Percentiles rank a stretch among this genome's conserved stretches.
These are phyloP conservation scores for Anas capensis DNA, from an alignment of 2,797 vertebrate genomes.

Conservation along the genomic window DNA sequence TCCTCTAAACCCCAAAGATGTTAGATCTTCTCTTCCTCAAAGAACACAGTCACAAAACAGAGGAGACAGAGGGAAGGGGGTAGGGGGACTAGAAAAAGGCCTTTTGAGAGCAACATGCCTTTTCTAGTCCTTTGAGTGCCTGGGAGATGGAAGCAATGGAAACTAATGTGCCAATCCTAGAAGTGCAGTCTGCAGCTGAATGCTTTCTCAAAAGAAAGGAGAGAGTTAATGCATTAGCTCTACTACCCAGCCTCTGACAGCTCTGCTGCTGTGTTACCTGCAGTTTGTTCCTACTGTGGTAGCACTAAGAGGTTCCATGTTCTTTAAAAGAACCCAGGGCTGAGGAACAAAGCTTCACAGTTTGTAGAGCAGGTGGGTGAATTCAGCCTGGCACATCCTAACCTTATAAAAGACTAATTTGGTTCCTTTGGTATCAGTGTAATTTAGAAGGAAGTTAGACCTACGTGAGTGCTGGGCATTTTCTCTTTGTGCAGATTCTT, in stretches of 20 bases:
- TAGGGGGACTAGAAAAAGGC: neutral
- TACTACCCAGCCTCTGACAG: neutral
- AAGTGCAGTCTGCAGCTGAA: neutral
- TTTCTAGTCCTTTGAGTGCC: neutral
- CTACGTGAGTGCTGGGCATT: accelerated
- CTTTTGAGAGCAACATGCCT: neutral
- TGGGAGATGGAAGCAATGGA: neutral
- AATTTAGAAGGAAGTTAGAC: neutral
- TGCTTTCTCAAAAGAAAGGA: neutral
- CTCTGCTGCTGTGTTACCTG: neutral
- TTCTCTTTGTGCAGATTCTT: neutral
- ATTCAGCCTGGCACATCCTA: neutral
- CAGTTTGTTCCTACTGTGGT: neutral
- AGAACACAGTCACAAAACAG: neutral
- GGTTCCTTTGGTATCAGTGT: neutral
- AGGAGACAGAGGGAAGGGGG: neutral
- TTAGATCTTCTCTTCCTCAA: conserved; percentile 35
- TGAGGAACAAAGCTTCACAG: neutral
- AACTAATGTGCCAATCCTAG: neutral
- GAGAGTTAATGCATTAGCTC: neutral
- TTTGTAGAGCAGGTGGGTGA: neutral
- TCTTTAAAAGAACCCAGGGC: accelerated
- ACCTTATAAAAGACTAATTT: accelerated
- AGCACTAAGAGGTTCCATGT: neutral
- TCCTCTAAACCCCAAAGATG: neutral